phyloP scores from a whole-genome alignment of 1,140 invertebrate genomes.

The Anastatus disparis region DNA sequence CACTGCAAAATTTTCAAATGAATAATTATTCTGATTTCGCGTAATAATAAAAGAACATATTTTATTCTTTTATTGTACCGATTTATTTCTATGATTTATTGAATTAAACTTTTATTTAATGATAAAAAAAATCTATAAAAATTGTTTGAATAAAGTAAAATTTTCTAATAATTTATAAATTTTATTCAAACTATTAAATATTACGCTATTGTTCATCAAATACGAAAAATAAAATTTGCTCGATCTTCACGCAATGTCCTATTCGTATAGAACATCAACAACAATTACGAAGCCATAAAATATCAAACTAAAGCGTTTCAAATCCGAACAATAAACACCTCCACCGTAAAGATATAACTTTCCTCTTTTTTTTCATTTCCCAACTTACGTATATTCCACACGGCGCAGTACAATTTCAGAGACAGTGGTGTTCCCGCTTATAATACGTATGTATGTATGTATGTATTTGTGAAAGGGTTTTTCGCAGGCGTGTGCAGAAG shows the following conservation, averaged over 20 bases:
- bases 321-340: constrained; percentile 15
- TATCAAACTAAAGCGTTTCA: constrained; percentile 4
- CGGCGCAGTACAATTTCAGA: neutral
- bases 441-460: neutral
- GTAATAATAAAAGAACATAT: too few relatives aligned
- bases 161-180: too few relatives aligned
- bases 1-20: too few relatives aligned
- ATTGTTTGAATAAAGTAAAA: too few relatives aligned
- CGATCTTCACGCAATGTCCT: neutral
- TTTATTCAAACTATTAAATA: too few relatives aligned
- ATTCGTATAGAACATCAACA: neutral
- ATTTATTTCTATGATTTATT: too few relatives aligned
- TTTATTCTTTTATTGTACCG: too few relatives aligned
- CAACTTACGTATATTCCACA: too few relatives aligned
- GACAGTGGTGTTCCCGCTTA: neutral
- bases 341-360: neutral
- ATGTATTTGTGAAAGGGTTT: neutral
- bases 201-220: too few relatives aligned
- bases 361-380: neutral
- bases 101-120: too few relatives aligned
- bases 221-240: neutral
- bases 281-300: constrained; percentile 7
- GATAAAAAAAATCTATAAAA: too few relatives aligned
- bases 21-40: too few relatives aligned
- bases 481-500: neutral